phyloP scores from a whole-genome alignment of 2,797 vertebrate species.

The Okamejei kenojei region DNA sequence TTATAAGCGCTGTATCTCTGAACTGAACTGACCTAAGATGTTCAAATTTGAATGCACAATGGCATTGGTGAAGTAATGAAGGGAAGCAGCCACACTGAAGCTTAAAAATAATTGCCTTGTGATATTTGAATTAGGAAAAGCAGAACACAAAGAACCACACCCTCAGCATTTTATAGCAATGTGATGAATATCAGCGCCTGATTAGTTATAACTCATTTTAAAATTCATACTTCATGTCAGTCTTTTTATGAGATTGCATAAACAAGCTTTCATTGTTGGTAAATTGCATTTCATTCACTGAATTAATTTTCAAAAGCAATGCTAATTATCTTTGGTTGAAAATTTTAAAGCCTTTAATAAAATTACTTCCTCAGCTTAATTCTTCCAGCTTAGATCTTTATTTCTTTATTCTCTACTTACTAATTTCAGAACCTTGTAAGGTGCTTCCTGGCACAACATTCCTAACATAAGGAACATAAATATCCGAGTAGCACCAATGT shows the following conservation, averaged over 20 bases:
- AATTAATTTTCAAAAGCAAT: conserved; percentile 20
- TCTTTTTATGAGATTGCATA: conserved; percentile 23
- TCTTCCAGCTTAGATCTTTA: background rate
- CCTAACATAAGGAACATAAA: background rate
- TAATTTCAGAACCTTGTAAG: background rate
- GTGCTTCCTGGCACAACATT: background rate
- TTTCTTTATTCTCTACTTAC: background rate
- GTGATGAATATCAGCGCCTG: conserved; percentile 1
- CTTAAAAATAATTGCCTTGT: too few relatives aligned
- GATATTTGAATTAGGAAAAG: background rate
- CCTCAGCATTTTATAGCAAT: background rate
- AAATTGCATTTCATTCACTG: conserved; percentile 9
- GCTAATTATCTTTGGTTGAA: background rate
- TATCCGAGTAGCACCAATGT: background rate
- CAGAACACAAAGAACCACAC: background rate
- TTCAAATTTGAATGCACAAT: background rate
- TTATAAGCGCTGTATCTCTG: too few relatives aligned
- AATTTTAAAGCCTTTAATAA: conserved; percentile 15
- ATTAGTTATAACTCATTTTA: background rate
- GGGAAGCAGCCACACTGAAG: background rate
- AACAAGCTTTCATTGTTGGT: conserved; percentile 25
- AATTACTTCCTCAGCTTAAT: background rate
- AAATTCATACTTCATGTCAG: background rate
- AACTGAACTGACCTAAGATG: too few relatives aligned
- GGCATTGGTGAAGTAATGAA: background rate